These are phyloP conservation scores for Belonocnema kinseyi DNA, from an alignment of 1,140 invertebrate species.

Conservation along the genomic window DNA sequence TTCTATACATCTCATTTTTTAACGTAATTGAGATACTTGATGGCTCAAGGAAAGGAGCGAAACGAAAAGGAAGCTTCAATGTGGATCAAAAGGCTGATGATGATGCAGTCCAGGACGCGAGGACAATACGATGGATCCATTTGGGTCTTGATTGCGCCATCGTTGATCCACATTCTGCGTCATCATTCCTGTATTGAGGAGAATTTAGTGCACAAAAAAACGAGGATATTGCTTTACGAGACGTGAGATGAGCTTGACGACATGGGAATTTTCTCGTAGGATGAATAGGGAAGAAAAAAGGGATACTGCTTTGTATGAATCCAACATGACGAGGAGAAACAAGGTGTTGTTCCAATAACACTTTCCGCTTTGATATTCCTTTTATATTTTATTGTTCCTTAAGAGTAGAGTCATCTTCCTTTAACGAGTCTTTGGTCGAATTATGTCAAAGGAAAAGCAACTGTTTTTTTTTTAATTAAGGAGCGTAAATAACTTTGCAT, in stretches of 20 bases:
- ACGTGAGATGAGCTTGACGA: constrained; percentile 30
- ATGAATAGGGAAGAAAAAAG: background rate
- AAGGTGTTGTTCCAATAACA: constrained; percentile 18
- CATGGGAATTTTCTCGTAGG: constrained; percentile 19
- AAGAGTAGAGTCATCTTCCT: no score
- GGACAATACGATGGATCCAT: constrained; percentile 25
- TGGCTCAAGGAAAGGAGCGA: background rate
- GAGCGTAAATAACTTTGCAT: no score
- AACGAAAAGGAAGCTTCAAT: constrained; percentile 11
- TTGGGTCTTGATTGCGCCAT: constrained; percentile 26
- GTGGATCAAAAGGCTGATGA: constrained; percentile 22
- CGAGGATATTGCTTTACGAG: constrained; percentile 22
- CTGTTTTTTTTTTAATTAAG: no score
- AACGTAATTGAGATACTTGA: constrained; percentile 16
- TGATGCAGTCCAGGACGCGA: constrained; percentile 24
- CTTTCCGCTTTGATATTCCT: constrained; percentile 4
- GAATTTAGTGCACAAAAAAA: constrained; percentile 27
- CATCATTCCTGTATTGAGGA: constrained; percentile 4
- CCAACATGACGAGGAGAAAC: constrained; percentile 16
- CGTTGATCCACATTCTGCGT: constrained; percentile 27
- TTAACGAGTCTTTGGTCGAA: no score
- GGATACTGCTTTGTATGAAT: background rate
- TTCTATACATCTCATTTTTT: background rate
- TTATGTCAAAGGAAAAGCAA: no score
- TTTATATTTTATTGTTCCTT: background rate